These are phyloP conservation scores for Micrasema longulum DNA, from an alignment of 1,140 invertebrate species.

Conservation along the genomic window DNA sequence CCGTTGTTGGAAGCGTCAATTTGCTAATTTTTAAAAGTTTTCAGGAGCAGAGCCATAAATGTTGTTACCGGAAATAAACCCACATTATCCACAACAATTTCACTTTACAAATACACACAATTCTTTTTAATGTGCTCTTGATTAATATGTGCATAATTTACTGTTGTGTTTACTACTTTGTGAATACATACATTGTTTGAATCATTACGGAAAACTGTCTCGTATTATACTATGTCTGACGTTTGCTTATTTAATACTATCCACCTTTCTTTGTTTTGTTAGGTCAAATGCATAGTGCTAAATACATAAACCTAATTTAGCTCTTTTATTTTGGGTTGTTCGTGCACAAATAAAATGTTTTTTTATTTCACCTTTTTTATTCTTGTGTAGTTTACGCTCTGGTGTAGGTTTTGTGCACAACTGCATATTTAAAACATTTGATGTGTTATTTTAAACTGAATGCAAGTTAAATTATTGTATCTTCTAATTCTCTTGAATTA, in stretches of 20 bases:
- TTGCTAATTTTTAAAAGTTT: background rate
- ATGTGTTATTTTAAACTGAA: no score
- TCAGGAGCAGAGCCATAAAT: background rate
- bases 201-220: background rate
- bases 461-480: no score
- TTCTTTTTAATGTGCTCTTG: background rate
- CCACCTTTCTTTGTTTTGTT: background rate
- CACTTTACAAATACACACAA: background rate
- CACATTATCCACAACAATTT: background rate
- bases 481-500: no score
- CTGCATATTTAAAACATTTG: no score
- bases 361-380: no score
- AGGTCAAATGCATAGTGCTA: no score
- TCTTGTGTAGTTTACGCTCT: no score
- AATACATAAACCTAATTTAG: no score
- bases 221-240: background rate
- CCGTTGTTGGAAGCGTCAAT: background rate
- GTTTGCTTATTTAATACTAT: background rate
- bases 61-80: background rate
- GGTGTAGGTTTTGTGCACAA: no score
- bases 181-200: background rate
- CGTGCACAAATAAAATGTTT: no score
- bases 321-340: no score
- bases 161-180: conserved; percentile 12
- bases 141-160: conserved; percentile 8